Evolutionary conservation across 1,140 invertebrate genomes (phyloP).

Genomic region (Oppia nitens): DNA sequence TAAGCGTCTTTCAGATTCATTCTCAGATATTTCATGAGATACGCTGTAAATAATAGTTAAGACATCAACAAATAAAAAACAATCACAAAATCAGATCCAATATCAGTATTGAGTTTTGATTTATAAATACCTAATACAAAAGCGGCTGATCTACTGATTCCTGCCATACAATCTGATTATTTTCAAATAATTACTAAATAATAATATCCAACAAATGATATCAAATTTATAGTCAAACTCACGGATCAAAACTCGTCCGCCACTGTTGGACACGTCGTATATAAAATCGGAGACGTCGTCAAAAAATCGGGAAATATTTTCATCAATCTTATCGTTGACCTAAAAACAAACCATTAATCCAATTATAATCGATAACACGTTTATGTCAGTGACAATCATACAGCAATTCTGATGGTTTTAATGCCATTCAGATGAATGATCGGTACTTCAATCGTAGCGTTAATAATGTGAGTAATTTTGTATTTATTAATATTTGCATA

Average conservation of each 20-base stretch:
- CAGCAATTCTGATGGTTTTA: conserved; percentile 5
- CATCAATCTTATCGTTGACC: conserved; percentile 2
- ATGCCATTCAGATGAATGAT: not conserved
- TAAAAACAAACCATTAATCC: not conserved
- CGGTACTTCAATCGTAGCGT: conserved; percentile 6
- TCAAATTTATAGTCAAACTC: too few species aligned
- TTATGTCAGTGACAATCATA: not conserved
- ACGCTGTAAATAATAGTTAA: conserved; percentile 35
- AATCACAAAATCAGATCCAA: not conserved
- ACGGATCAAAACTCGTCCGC: conserved; percentile 38
- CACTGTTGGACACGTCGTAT: not conserved
- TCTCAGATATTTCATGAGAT: conserved; percentile 61
- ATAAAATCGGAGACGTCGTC: conserved; percentile 8
- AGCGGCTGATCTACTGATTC: conserved; percentile 64
- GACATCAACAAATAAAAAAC: not conserved
- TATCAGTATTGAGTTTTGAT: not conserved
- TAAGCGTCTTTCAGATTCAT: conserved; percentile 58
- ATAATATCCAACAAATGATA: too few species aligned
- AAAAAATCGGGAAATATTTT: conserved; percentile 5
- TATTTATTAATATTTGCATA: conserved; percentile 6
- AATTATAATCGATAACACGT: not conserved
- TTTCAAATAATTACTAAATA: too few species aligned
- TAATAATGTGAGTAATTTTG: conserved; percentile 6
- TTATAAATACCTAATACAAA: conserved; percentile 40
- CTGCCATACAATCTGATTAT: conserved; percentile 54